A percentile compares a stretch with the other conserved stretches of the same genome.
phyloP scores from a whole-genome alignment of 2,113 vertebrate species.

The Uropsilus gracilis region DNA sequence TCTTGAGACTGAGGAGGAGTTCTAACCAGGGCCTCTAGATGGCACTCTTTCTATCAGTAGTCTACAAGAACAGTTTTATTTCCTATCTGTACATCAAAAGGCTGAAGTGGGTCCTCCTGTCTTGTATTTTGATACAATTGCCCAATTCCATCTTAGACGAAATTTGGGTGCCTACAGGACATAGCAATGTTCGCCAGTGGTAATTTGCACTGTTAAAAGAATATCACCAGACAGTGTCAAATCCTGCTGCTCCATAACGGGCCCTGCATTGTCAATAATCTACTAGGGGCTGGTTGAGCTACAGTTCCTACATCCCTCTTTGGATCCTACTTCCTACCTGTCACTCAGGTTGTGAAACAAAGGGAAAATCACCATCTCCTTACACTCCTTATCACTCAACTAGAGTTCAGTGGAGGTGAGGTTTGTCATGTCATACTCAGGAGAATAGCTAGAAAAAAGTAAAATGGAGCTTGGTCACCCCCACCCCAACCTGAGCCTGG shows the following conservation, averaged over 20 bases:
- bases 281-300: neutral
- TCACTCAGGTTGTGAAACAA: neutral
- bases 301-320: too few relatives aligned
- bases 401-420: neutral
- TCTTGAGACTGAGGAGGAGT: neutral
- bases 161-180: neutral
- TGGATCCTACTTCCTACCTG: neutral
- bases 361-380: neutral
- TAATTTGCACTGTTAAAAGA: neutral
- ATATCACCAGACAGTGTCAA: neutral
- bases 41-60: conserved; percentile 71
- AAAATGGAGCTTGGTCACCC: neutral
- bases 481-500: neutral
- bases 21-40: conserved; percentile 70
- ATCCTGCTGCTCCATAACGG: neutral
- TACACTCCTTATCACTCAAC: neutral
- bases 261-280: neutral
- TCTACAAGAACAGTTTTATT: neutral
- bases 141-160: neutral
- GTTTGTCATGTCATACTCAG: neutral
- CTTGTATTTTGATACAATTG: conserved; percentile 9
- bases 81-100: neutral
- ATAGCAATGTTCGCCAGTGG: neutral
- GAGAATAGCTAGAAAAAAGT: neutral
- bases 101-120: conserved; percentile 3